phyloP scores from a whole-genome alignment of 2,797 vertebrate species.

The Rhodeus uyekii region DNA sequence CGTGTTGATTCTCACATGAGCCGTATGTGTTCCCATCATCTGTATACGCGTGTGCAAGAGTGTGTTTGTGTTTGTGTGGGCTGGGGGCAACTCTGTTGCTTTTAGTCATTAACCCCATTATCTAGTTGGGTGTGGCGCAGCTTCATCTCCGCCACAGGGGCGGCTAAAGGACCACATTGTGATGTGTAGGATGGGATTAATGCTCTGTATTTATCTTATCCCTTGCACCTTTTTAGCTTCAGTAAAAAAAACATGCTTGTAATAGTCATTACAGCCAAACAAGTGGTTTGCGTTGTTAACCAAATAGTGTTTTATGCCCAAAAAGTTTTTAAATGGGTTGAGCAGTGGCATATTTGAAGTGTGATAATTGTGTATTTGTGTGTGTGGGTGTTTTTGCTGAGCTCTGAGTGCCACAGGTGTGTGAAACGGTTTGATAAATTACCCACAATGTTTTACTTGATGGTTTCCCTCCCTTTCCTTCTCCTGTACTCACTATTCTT shows the following conservation, averaged over 20 bases:
- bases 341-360: not conserved
- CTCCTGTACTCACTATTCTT: slow-evolving; percentile 44
- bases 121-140: slow-evolving; percentile 19
- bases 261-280: not conserved
- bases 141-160: slow-evolving; percentile 3
- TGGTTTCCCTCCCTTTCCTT: slow-evolving; percentile 6
- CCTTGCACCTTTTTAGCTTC: not conserved
- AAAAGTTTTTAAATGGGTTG: slow-evolving; percentile 30
- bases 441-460: slow-evolving; percentile 42
- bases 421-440: slow-evolving; percentile 49
- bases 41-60: not conserved
- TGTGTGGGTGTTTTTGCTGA: slow-evolving; percentile 3
- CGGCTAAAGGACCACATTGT: slow-evolving; percentile 25
- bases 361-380: slow-evolving; percentile 4
- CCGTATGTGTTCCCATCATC: not conserved
- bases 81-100: slow-evolving; percentile 39
- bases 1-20: not conserved
- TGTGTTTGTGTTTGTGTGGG: slow-evolving; percentile 16
- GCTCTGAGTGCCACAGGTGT: slow-evolving; percentile 39
- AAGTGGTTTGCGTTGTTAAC: slow-evolving; percentile 4
- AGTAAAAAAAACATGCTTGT: not conserved
- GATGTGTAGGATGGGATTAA: slow-evolving; percentile 48
- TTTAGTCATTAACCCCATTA: slow-evolving; percentile 55
- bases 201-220: slow-evolving; percentile 6
- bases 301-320: slow-evolving; percentile 2